These are phyloP conservation scores for Electrona antarctica DNA, from an alignment of 2,113 vertebrate species.

Conservation along the genomic window DNA sequence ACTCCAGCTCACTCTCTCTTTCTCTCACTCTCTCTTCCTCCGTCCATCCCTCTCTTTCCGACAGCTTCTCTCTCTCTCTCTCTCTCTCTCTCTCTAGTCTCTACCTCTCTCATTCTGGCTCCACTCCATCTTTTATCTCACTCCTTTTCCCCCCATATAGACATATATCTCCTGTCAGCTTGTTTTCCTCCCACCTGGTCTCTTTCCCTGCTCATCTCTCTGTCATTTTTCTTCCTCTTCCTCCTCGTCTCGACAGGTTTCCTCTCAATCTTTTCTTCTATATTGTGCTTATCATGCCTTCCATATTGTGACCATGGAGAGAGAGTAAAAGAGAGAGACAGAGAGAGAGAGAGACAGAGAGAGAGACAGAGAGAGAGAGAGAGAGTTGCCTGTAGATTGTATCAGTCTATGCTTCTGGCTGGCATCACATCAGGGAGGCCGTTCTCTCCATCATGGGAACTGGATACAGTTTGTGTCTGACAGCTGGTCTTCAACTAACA, in stretches of 20 bases:
- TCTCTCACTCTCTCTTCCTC: neutral
- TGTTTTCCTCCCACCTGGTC: neutral
- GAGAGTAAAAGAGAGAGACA: slow-evolving; percentile 5
- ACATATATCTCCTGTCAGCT: too few relatives aligned
- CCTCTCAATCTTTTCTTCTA: neutral
- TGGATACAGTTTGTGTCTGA: slow-evolving; percentile 17
- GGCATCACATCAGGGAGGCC: slow-evolving; percentile 49
- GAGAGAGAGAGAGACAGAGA: too few relatives aligned
- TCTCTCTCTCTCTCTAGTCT: slow-evolving; percentile 29
- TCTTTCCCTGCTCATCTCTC: slow-evolving; percentile 6
- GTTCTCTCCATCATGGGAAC: slow-evolving; percentile 39
- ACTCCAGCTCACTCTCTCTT: neutral
- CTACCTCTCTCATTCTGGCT: too few relatives aligned
- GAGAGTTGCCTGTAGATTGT: slow-evolving; percentile 34
- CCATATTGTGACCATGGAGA: neutral
- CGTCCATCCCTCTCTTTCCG: neutral
- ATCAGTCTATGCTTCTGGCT: slow-evolving; percentile 33
- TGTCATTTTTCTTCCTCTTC: neutral
- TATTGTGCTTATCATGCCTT: neutral
- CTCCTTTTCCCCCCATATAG: too few relatives aligned
- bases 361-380: slow-evolving; percentile 20
- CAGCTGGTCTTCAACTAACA: too few relatives aligned
- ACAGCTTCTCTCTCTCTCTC: slow-evolving; percentile 34
- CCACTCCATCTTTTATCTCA: slow-evolving; percentile 5
- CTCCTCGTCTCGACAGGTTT: neutral